phyloP scores from a whole-genome alignment of 2,888 invertebrate species.

The Amaurobius ferox region DNA sequence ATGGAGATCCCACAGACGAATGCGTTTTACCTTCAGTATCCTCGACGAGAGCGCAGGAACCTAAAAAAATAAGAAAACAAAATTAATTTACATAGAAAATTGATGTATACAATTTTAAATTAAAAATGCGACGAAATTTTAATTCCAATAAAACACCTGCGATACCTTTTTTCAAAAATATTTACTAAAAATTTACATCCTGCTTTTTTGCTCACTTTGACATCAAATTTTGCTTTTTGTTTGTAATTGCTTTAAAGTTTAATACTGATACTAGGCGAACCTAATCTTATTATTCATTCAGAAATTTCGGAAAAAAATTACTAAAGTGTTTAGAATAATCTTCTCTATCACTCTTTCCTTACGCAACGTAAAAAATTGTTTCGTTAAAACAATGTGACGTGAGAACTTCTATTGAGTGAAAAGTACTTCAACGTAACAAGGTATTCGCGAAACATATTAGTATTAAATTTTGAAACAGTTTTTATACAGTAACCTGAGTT shows the following conservation, averaged over 20 bases:
- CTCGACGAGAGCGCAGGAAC: constrained; percentile 55
- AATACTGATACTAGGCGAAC: not conserved
- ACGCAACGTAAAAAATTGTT: not conserved
- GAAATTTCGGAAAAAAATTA: not conserved
- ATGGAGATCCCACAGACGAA: constrained; percentile 87
- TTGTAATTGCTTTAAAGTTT: not conserved
- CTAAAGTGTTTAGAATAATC: not conserved
- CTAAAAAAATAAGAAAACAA: too few relatives aligned
- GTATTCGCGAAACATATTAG: not conserved
- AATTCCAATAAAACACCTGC: too few relatives aligned
- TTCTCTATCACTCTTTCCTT: not conserved
- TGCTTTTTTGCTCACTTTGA: too few relatives aligned
- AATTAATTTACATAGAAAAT: too few relatives aligned
- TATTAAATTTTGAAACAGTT: too few relatives aligned
- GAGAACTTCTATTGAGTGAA: not conserved
- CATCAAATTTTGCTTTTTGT: not conserved
- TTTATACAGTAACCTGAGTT: too few relatives aligned
- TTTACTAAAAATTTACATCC: too few relatives aligned
- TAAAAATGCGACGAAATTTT: too few relatives aligned
- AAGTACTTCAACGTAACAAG: not conserved
- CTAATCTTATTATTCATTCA: not conserved
- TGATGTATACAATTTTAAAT: too few relatives aligned
- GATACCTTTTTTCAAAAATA: too few relatives aligned
- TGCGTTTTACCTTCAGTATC: constrained; percentile 59
- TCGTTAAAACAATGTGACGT: not conserved